A percentile compares a stretch with the other conserved stretches of the same genome.
Conservation (phyloP, 2,888 invertebrate genomes). For the Macrophya alboannulata region DNA sequence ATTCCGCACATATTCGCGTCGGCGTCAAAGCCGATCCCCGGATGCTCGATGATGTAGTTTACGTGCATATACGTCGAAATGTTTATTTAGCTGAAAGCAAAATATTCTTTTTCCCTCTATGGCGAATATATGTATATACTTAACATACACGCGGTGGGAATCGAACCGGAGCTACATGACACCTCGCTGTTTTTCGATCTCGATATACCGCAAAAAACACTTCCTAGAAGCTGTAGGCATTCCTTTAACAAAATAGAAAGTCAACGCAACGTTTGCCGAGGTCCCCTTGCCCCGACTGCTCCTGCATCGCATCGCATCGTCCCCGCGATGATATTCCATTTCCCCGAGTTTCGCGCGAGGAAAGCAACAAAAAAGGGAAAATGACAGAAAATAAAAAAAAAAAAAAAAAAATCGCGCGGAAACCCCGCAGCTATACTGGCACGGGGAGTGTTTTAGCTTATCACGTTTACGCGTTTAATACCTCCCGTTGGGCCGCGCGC, state of each 20-base stretch:
- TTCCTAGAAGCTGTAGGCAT: conserved; percentile 26
- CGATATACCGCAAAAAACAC: conserved; percentile 47
- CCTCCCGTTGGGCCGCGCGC: conserved; percentile 58
- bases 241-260: conserved; percentile 45
- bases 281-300: not conserved
- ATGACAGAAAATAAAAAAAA: conserved; percentile 17
- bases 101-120: not conserved
- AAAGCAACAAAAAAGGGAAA: not conserved
- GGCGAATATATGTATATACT: conserved; percentile 35
- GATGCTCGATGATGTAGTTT: not conserved
- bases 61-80: conserved; percentile 12
- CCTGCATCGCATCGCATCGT: not conserved
- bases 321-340: conserved; percentile 6
- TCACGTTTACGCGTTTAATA: conserved; percentile 76
- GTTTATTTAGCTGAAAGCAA: conserved; percentile 49
- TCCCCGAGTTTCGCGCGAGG: not conserved
- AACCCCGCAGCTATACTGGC: conserved; percentile 62
- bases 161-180: not conserved
- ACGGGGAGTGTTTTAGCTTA: conserved; percentile 77
- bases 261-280: conserved; percentile 41
- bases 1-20: not conserved
- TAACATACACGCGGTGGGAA: not conserved
- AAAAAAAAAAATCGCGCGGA: conserved; percentile 49
- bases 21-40: not conserved
- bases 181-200: conserved; percentile 23